Base-by-base conservation (phyloP, 2,797 vertebrate species). In the Hippoglossus hippoglossus region DNA sequence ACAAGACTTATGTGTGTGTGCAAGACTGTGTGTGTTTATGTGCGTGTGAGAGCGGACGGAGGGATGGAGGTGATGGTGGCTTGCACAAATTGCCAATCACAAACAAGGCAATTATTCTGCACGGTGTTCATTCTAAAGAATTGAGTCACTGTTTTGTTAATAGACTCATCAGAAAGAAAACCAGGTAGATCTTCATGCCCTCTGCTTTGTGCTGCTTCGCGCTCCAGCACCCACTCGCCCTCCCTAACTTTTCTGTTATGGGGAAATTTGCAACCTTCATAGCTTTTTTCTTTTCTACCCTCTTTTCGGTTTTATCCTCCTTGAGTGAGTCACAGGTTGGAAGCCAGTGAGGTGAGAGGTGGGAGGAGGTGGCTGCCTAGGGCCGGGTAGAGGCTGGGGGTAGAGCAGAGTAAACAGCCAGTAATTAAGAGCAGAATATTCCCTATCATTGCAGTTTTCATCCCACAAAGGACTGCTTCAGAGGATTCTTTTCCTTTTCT, bases 371-470 rank as follows among this genome's bases (percentile, higher is more conserved):
- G 57, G 77, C 69, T 78, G 46, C 47, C 75, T 24, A 46, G 63
- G 70, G 73, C 75, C 6, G 26, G 71, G 86, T 89, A 90, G 78
- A 80, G 79, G 68, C 74, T 65, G 73, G 70, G 75, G 57, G 88
- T 66, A 74, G 78, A 83, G 81, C 75, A 88, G 75, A 89, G 89
- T 94, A 94, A 95, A 93, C 92, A 94, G 82, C 85, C 86, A 81
- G 80, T 94, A 94, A 95, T 94, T 94, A 94, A 91, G 86, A 92
- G 87, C 63, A 82, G 90, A 92, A 93, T 92, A 94, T 94, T 90
- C 57, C 76, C 91, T 84, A 89, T 92, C 86, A 91, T 89, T 92
- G 93, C 93, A 92, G 72, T 93, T 94, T 93, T 92, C 55, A 81
- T 86, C 79, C 84, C 53, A 62, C 87, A 86, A 86, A 88, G 85